Base-by-base conservation (phyloP, 2,113 vertebrate genomes). In the Syngnathus typhle region DNA sequence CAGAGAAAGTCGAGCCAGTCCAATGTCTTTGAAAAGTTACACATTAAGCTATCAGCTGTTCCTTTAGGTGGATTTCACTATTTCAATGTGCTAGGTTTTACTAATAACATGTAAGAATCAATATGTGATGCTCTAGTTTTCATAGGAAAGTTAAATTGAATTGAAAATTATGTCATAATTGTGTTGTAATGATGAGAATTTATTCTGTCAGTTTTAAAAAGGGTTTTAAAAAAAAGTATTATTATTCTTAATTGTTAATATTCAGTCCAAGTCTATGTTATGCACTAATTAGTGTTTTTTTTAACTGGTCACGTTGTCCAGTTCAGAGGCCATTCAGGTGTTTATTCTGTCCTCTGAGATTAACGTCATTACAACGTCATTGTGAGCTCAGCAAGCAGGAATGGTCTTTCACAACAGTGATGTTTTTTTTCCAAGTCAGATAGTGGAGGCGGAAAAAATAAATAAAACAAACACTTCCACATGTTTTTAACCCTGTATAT, bases 11-110 rank as follows among this genome's bases (percentile, higher is more conserved):
- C 21, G 71, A 64, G 58, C 21, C 43, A 52, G 54, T 68, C 51
- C 61, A 27, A n/a, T 16, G 27, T 18, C 23, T 67, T 55, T 70
- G 69, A 74, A 65, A 65, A 79, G 88, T 89, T 90, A 91, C 89
- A 85, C 56, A 90, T 91, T 89, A 89, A 90, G 18, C 85, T 69
- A 16, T 21, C 19, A n/a, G 32, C 32, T 15, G 32, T 6, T 56
- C 7, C 56, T 37, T 9, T 23, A 27, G 8, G 1, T 32, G 15
- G 41, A 44, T 41, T 41, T 43, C 18, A 60, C 11, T 11, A 38
- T 60, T 60, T 18, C 6, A 54, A 11, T 23, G 8, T 21, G 9
- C 21, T 52, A n/a, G 6, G 23, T 47, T 47, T 47, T 32, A 32
- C 44, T 15, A 47, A 47, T 16, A 47, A 15, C 44, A 16, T 16